Evolutionary conservation across 2,797 vertebrate genomes (phyloP).

Genomic region (Gymnodraco acuticeps): DNA sequence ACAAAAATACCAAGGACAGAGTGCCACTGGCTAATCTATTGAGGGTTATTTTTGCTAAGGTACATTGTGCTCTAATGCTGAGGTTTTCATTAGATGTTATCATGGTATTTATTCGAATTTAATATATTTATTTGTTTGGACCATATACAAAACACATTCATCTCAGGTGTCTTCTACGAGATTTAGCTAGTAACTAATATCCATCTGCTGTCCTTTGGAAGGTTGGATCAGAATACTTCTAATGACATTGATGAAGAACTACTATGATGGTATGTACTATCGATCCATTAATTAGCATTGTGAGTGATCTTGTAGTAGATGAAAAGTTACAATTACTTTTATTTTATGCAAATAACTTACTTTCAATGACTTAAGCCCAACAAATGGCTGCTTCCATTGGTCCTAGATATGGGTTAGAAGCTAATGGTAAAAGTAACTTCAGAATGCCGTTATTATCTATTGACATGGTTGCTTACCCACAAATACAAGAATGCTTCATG

Average conservation of each 20-base stretch:
- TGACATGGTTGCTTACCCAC: too few relatives aligned
- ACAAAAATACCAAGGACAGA: neutral
- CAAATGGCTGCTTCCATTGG: too few relatives aligned
- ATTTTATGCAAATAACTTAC: too few relatives aligned
- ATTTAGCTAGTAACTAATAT: neutral
- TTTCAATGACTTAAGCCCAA: too few relatives aligned
- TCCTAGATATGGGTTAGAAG: too few relatives aligned
- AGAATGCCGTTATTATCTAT: too few relatives aligned
- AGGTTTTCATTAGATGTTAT: neutral
- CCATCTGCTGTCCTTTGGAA: neutral
- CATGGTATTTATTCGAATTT: neutral
- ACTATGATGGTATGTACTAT: neutral
- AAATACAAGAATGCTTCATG: too few relatives aligned
- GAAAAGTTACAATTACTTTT: too few relatives aligned
- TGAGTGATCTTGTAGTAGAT: too few relatives aligned
- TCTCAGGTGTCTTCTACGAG: neutral
- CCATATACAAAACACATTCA: neutral
- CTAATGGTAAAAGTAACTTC: too few relatives aligned
- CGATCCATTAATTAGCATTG: too few relatives aligned
- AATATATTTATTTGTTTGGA: neutral
- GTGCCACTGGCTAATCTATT: neutral
- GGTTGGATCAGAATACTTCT: neutral
- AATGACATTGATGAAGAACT: neutral
- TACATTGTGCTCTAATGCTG: neutral
- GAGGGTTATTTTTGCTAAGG: neutral